phyloP scores from a whole-genome alignment of 1,140 invertebrate genomes.

The Manduca sexta region DNA sequence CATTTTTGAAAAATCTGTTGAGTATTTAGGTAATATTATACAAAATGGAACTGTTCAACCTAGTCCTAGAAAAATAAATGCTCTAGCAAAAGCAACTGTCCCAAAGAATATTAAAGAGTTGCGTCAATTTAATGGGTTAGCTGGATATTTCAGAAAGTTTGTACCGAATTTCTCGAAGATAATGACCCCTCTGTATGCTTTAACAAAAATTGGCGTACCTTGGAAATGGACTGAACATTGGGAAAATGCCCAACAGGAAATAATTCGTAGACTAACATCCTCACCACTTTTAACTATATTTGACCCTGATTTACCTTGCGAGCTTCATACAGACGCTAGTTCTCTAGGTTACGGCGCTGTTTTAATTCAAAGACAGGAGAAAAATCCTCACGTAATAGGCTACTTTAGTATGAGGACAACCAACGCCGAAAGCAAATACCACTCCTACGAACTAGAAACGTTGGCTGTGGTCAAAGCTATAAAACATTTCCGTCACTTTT shows the following conservation, averaged over 20 bases:
- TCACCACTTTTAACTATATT: conserved; percentile 40
- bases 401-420: no score
- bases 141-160: conserved; percentile 58
- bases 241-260: conserved; percentile 14
- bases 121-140: conserved; percentile 59
- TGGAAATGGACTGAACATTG: conserved; percentile 20
- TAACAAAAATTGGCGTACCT: conserved; percentile 12
- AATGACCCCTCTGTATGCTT: conserved; percentile 31
- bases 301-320: neutral
- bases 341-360: no score
- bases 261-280: conserved; percentile 15
- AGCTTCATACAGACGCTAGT: no score
- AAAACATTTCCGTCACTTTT: neutral
- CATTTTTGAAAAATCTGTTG: conserved; percentile 30
- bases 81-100: conserved; percentile 23
- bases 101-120: conserved; percentile 35
- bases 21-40: conserved; percentile 32
- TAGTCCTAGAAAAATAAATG: conserved; percentile 26
- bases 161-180: conserved; percentile 51
- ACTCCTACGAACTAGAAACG: no score
- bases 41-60: conserved; percentile 23
- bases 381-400: no score
- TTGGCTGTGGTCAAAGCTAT: no score
- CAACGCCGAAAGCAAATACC: no score
- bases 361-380: no score